Conservation (phyloP, 2,797 vertebrate species). For the Diceros bicornis region DNA sequence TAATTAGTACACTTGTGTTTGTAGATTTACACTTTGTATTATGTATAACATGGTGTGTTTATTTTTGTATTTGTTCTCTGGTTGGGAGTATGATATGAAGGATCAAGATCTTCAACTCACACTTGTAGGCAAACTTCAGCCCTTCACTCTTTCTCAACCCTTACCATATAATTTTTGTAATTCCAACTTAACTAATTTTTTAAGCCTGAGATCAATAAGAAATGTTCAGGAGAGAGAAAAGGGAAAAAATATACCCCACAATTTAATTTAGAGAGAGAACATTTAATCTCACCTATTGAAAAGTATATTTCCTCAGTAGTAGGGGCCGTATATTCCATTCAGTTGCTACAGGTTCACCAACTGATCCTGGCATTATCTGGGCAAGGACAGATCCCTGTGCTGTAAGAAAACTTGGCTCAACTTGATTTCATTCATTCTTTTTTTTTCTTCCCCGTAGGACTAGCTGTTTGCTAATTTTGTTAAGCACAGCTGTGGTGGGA, state of each 20-base stretch:
- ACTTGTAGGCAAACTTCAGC: constrained; percentile 40
- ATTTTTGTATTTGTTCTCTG: constrained; percentile 86
- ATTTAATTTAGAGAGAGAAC: constrained; percentile 56
- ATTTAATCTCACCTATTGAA: constrained; percentile 29
- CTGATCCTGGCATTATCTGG: background rate
- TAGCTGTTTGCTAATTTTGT: constrained; percentile 71
- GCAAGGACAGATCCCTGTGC: constrained; percentile 42
- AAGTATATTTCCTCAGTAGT: constrained; percentile 8
- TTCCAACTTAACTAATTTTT: constrained; percentile 75
- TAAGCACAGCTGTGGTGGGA: constrained; percentile 78
- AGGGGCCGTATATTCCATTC: background rate
- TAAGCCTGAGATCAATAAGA: constrained; percentile 82
- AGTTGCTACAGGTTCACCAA: background rate
- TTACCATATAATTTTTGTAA: constrained; percentile 66
- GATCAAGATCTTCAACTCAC: constrained; percentile 69
- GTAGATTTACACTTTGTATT: constrained; percentile 85
- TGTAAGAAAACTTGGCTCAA: background rate
- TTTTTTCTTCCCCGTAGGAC: background rate
- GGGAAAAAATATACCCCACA: constrained; percentile 52
- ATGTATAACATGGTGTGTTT: constrained; percentile 84
- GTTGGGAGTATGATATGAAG: constrained; percentile 80
- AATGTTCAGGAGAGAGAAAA: constrained; percentile 69
- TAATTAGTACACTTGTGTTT: constrained; percentile 80
- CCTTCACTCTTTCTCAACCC: constrained; percentile 58
- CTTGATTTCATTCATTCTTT: constrained; percentile 19